Evolutionary conservation across 2,888 invertebrate species (phyloP), one percentile per base, ranked within the genome.

Genomic region (Netelia inedita): DNA sequence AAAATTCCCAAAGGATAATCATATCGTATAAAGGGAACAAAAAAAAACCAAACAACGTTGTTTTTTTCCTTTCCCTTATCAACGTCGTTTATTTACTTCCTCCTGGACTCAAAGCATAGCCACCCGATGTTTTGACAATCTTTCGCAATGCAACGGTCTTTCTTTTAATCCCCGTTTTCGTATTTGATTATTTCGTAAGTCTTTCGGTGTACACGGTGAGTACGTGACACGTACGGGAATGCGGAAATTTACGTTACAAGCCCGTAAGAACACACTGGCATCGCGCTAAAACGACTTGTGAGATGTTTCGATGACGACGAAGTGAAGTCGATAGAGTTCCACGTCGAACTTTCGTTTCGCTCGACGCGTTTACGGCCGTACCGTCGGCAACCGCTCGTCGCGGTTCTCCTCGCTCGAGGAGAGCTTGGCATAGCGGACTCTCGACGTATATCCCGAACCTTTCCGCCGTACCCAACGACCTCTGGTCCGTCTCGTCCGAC

Each of bases 261-360:
- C 50, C 19, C 55, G 41, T 28, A 19, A n/a, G 16, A 57, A 5
- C 57, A 57, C 16, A 61, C 46, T 21, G 35, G 28, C 68, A 55
- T 72, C 72, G 66, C 66, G 80, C 73, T 59, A 50, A 66, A 59
- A 55, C 71, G 55, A 65, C 61, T n/a, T n/a, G n/a, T 71, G 28
- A 43, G 72, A 73, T 66, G 72, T 57, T 46, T 57, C 76, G 79
- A 72, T 57, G 79, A 73, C 79, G 79, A 79, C 21, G 46, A 66
- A 35, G 61, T 9, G 68, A 75, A 75, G 75, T 75, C 81, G 75
- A 82, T 81, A 63, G 28, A 28, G 81, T 63, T 74, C 53, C 74
- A 75, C 74, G 81, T 75, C 81, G 75, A 71, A 82, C 75, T 75
- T 75, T 82, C 81, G 81, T 82, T 75, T 82, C 81, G 81, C 81